Conservation (phyloP, 2,888 invertebrate species). For the Celastrina argiolus region DNA sequence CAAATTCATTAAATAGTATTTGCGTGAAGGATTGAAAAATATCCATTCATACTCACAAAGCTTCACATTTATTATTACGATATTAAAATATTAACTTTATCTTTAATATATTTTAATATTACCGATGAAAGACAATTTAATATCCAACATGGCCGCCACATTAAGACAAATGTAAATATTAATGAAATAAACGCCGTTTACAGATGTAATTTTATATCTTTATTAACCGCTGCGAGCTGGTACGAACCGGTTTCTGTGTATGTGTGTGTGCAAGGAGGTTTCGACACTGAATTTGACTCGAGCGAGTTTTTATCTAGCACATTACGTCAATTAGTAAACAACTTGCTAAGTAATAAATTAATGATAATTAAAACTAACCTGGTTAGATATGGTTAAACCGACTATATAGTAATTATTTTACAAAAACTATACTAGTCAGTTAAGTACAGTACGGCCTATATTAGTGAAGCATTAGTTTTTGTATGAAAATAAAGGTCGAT, state of each 20-base stretch:
- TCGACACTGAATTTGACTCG: not conserved
- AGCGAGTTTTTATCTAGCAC: constrained; percentile 8
- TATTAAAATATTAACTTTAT: not conserved
- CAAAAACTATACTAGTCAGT: no score
- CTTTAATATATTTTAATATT: not conserved
- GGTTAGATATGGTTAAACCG: no score
- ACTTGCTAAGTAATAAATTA: not conserved
- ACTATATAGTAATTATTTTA: no score
- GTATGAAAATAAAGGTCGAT: no score
- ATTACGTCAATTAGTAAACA: not conserved
- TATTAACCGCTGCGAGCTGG: constrained; percentile 15
- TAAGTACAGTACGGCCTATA: no score
- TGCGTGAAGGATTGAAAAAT: no score
- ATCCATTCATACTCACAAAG: no score
- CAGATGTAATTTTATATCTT: constrained; percentile 21
- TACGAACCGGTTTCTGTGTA: not conserved
- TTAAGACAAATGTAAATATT: constrained; percentile 13
- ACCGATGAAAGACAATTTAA: not conserved
- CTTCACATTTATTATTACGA: not conserved
- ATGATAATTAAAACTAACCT: not conserved
- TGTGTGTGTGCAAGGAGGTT: not conserved
- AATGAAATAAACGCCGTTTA: constrained; percentile 14
- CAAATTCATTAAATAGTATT: no score
- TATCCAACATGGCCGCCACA: not conserved
- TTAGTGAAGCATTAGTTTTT: no score